Percentiles rank a stretch among this genome's conserved stretches.
phyloP scores from a whole-genome alignment of 2,113 vertebrate species.

The Pangasianodon hypophthalmus region DNA sequence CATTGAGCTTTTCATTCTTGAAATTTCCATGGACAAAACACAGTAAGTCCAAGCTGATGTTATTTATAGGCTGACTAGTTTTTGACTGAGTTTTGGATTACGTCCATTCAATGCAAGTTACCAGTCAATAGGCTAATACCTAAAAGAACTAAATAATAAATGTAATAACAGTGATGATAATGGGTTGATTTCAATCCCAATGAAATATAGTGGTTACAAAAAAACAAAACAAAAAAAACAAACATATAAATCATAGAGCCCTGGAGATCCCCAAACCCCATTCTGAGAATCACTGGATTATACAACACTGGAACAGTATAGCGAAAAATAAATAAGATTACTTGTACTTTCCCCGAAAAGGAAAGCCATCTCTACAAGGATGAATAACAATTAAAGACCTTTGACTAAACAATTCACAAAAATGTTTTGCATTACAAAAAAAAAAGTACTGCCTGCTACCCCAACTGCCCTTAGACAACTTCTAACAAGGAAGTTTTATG shows the following conservation, averaged over 20 bases:
- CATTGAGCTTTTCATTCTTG: background rate
- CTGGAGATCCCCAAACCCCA: background rate
- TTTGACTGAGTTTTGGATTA: background rate
- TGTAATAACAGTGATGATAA: background rate
- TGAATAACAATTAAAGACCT: background rate
- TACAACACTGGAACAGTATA: background rate
- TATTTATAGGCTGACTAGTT: background rate
- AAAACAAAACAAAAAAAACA: background rate
- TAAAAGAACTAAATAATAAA: background rate
- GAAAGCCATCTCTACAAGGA: background rate
- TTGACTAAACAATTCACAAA: background rate
- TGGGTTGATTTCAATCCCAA: background rate
- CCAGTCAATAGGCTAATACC: background rate
- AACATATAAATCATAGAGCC: background rate
- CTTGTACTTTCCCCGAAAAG: background rate
- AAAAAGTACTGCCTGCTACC: background rate
- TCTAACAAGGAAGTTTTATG: background rate
- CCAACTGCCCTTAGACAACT: background rate
- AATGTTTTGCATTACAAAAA: background rate
- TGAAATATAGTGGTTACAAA: background rate
- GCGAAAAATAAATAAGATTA: background rate
- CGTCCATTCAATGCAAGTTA: background rate
- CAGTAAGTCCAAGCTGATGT: background rate
- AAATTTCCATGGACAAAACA: background rate
- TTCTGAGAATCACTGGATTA: background rate